phyloP scores from a whole-genome alignment of 2,888 invertebrate species.

The Drosophila demipolita region DNA sequence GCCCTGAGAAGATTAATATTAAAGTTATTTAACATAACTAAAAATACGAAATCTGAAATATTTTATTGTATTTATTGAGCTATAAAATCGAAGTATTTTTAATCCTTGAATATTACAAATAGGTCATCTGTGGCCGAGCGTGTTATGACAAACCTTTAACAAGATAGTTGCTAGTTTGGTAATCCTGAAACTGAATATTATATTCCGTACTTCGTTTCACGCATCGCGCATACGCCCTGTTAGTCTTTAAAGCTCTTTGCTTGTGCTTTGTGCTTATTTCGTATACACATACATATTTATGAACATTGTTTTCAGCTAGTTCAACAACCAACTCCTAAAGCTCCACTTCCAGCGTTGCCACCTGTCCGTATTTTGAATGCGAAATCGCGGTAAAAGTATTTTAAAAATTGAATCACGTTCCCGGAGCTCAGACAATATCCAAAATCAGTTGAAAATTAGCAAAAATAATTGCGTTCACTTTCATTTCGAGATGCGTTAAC shows the following conservation, averaged over 20 bases:
- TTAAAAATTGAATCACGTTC: constrained; percentile 71
- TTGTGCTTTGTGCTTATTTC: constrained; percentile 1
- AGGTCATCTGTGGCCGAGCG: background rate
- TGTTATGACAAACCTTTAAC: background rate
- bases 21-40: background rate
- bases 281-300: background rate
- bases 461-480: constrained; percentile 67
- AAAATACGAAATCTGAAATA: background rate
- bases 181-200: background rate
- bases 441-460: constrained; percentile 42
- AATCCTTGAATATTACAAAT: background rate
- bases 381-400: constrained; percentile 50
- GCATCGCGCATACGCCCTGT: constrained; percentile 35
- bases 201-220: background rate
- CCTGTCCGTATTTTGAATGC: constrained; percentile 15
- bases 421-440: constrained; percentile 34
- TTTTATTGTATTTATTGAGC: background rate
- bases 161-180: background rate
- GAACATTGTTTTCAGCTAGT: constrained; percentile 7
- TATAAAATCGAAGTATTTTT: background rate
- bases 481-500: constrained; percentile 75
- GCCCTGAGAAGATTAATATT: background rate
- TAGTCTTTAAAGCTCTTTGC: constrained; percentile 9
- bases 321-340: constrained; percentile 16
- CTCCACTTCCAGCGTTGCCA: constrained; percentile 53